These are phyloP conservation scores for Odontamblyopus lacepedii DNA, from an alignment of 2,797 vertebrate species.

Conservation along the genomic window DNA sequence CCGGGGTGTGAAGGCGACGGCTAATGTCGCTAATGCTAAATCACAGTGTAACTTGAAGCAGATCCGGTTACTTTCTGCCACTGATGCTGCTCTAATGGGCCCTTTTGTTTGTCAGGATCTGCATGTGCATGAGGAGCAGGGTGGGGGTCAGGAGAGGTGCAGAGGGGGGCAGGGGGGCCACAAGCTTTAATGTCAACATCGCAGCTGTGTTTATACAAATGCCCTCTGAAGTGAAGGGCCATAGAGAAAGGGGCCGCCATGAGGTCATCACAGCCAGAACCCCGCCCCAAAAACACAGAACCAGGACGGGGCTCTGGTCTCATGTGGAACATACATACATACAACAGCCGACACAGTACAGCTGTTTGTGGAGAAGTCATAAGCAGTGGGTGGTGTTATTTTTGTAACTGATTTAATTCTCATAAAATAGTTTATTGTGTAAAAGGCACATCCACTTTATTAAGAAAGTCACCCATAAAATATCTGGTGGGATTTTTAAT, in stretches of 20 bases:
- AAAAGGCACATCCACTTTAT: too few species aligned
- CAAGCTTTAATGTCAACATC: constrained; percentile 72
- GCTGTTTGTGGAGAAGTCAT: constrained; percentile 19
- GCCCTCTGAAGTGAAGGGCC: constrained; percentile 42
- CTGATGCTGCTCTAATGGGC: constrained; percentile 49
- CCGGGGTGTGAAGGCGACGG: constrained; percentile 47
- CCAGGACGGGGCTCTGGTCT: background rate
- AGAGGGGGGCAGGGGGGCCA: constrained; percentile 44
- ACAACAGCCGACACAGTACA: background rate
- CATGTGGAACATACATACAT: background rate
- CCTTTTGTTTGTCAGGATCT: constrained; percentile 58
- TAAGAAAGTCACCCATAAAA: too few species aligned
- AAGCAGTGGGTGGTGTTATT: too few species aligned
- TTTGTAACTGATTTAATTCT: too few species aligned
- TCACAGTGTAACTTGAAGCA: constrained; percentile 61
- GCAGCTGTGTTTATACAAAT: constrained; percentile 79
- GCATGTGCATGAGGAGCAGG: constrained; percentile 31
- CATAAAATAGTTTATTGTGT: too few species aligned
- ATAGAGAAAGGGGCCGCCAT: constrained; percentile 16
- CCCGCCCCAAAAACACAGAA: constrained; percentile 8
- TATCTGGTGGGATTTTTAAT: too few species aligned
- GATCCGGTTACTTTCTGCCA: constrained; percentile 58
- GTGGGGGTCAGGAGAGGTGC: constrained; percentile 28
- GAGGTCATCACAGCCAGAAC: constrained; percentile 53
- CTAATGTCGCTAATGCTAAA: constrained; percentile 56